These are phyloP conservation scores for Omphaloscelis lunosa DNA, from an alignment of 2,888 invertebrate genomes.

Conservation along the genomic window DNA sequence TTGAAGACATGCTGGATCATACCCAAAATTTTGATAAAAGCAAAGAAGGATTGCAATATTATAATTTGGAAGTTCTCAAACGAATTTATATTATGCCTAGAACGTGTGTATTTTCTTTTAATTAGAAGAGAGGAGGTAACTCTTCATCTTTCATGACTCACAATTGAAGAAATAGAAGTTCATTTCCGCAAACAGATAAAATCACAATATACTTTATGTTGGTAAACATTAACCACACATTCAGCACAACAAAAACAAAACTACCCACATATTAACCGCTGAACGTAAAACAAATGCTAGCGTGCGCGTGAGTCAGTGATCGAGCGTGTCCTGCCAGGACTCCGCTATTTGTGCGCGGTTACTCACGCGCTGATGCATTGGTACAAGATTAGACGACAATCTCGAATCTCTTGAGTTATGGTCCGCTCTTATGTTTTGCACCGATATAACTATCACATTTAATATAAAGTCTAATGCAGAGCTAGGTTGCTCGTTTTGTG, in stretches of 20 bases:
- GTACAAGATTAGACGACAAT: slow-evolving; percentile 74
- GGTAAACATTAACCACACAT: slow-evolving; percentile 46
- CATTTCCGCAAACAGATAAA: neutral
- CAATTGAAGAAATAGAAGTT: neutral
- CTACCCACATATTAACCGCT: slow-evolving; percentile 50
- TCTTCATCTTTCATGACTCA: neutral
- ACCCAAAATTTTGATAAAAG: neutral
- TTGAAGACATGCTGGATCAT: neutral
- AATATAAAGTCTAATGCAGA: slow-evolving; percentile 16
- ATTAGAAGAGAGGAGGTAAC: too few species aligned
- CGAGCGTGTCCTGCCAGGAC: slow-evolving; percentile 83
- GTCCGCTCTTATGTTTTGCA: slow-evolving; percentile 49
- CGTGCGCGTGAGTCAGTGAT: slow-evolving; percentile 73
- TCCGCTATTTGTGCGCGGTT: slow-evolving; percentile 78
- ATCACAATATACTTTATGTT: slow-evolving; percentile 28
- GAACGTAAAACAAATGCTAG: slow-evolving; percentile 71
- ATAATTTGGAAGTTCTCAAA: neutral
- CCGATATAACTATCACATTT: slow-evolving; percentile 46
- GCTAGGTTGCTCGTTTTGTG: slow-evolving; percentile 18
- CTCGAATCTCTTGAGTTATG: slow-evolving; percentile 64
- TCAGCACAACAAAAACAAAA: slow-evolving; percentile 43
- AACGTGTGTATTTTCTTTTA: neutral
- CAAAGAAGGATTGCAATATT: neutral
- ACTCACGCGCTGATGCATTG: slow-evolving; percentile 83
- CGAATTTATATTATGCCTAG: neutral